Evolutionary conservation across 2,113 vertebrate genomes (phyloP), one percentile per base, ranked within the genome.

Genomic region (Pelvicachromis taeniatus): DNA sequence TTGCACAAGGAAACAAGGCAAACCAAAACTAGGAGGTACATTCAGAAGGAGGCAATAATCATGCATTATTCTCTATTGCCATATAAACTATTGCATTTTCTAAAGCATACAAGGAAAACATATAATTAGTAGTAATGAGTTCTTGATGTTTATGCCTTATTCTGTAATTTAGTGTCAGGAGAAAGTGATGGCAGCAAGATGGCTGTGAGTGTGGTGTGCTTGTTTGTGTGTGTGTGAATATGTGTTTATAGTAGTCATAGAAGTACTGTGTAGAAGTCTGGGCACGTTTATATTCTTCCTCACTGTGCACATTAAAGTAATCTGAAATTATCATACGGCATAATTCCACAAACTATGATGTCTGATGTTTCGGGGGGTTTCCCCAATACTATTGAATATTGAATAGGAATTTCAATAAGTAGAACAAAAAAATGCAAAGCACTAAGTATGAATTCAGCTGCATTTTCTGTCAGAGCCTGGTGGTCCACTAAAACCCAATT

Each of bases 401-500:
- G 6, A 75, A 75, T 9, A 48, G 17, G 17, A 59, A 85, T 73
- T 68, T 83, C 40, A 79, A 87, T 33, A 52, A 77, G 75, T 83
- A 88, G 73, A 86, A 42, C 35, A 54, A n/a, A 35, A 54, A n/a
- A 35, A 90, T 33, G 54, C 54, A 45, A 58, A 42, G 75, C 70
- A 82, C 45, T 77, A 85, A 93, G 78, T 38, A 88, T 81, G 81
- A 68, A 85, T 90, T 87, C 79, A 68, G 50, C 89, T 61, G 83
- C 82, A 87, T 53, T 83, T 79, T 84, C 79, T 79, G 80, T 90
- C 91, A 84, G 35, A 88, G 77, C 86, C 83, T 17, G 13, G 85
- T 89, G 82, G 89, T 87, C 80, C 26, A 58, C 79, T 92, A 94
- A 94, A 93, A 35, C 92, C 88, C 88, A 73, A 83, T 87, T 93